phyloP scores from a whole-genome alignment of 2,113 vertebrate species.

The Chauna torquata region DNA sequence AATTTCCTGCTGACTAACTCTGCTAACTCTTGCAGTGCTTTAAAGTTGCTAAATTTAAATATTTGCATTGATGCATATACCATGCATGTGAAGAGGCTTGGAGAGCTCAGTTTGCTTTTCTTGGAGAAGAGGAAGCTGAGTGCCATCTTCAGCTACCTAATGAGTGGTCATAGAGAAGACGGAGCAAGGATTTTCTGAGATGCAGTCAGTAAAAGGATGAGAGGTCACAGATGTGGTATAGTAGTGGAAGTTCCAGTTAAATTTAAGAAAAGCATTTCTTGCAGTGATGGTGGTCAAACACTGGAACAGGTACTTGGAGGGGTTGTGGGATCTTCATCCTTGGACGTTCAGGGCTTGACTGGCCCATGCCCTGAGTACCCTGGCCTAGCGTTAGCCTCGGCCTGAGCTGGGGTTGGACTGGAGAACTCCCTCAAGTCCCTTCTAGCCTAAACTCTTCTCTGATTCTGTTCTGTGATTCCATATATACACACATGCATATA shows the following conservation, averaged over 20 bases:
- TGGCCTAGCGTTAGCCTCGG: neutral
- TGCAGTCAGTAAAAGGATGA: accelerated
- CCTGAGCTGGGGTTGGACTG: neutral
- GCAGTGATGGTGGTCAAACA: neutral
- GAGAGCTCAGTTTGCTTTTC: neutral
- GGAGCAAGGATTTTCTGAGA: neutral
- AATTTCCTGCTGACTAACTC: neutral
- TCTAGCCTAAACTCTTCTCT: neutral
- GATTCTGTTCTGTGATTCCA: neutral
- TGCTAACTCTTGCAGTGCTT: neutral
- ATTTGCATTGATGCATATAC: neutral
- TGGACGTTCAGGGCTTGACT: neutral
- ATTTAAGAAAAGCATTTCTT: neutral
- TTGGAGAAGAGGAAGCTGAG: neutral
- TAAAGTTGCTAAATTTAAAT: neutral
- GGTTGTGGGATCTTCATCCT: neutral
- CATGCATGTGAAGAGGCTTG: neutral
- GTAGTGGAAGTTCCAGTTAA: neutral
- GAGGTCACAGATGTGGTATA: neutral
- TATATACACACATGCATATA: neutral
- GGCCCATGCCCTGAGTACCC: neutral
- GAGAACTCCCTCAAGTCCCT: neutral
- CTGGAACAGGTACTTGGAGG: neutral
- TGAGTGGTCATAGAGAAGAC: neutral
- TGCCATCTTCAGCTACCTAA: neutral